phyloP scores from a whole-genome alignment of 2,888 invertebrate genomes.

The Machimus atricapillus region DNA sequence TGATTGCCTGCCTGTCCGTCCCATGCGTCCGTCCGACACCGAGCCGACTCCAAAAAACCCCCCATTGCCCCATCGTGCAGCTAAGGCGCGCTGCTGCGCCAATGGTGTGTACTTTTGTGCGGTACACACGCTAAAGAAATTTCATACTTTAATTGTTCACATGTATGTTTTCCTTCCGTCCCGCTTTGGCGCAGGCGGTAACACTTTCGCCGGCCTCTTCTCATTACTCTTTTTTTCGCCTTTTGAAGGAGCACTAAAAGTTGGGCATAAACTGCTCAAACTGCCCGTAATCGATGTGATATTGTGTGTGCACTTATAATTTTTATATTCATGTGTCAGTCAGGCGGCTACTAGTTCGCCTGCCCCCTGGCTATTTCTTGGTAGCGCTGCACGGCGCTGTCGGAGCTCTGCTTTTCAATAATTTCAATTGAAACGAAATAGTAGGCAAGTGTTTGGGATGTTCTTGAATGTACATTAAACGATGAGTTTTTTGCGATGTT shows the following conservation, averaged over 20 bases:
- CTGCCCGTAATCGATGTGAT: background rate
- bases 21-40: background rate
- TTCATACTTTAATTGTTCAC: constrained; percentile 25
- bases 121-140: background rate
- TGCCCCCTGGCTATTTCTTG: background rate
- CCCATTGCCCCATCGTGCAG: background rate
- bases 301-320: background rate
- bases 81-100: background rate
- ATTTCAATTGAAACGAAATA: background rate
- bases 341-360: background rate
- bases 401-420: background rate
- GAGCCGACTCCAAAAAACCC: background rate
- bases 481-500: background rate
- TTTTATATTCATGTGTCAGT: constrained; percentile 14
- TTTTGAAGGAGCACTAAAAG: background rate
- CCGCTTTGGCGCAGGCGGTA: background rate
- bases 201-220: background rate
- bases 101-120: background rate
- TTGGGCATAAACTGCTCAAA: background rate
- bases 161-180: constrained; percentile 18
- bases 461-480: background rate
- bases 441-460: background rate
- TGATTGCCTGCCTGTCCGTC: background rate
- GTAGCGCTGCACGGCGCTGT: background rate
- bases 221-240: background rate